Conservation (phyloP, 2,888 invertebrate genomes). For the Caenorhabditis zanzibari region DNA sequence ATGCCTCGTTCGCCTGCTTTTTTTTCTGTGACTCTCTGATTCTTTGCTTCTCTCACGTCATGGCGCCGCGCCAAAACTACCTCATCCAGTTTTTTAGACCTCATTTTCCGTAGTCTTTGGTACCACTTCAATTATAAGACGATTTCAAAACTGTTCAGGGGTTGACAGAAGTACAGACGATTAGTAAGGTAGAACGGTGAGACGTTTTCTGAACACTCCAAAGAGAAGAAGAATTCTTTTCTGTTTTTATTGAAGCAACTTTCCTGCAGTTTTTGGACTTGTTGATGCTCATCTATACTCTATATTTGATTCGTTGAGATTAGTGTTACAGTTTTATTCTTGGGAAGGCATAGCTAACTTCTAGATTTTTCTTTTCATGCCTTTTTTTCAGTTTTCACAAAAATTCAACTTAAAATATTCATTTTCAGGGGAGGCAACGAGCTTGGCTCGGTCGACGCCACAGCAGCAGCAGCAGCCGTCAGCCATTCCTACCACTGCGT, state of each 20-base stretch:
- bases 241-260: too few relatives aligned
- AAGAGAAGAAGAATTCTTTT: too few relatives aligned
- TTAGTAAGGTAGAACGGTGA: too few relatives aligned
- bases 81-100: slow-evolving; percentile 15
- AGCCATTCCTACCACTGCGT: slow-evolving; percentile 2
- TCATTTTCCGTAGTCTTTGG: background rate
- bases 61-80: slow-evolving; percentile 12
- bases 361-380: too few relatives aligned
- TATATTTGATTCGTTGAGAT: too few relatives aligned
- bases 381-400: too few relatives aligned
- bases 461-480: slow-evolving; percentile 37
- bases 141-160: background rate
- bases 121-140: background rate
- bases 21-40: slow-evolving; percentile 19
- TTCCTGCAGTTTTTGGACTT: too few relatives aligned
- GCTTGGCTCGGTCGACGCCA: slow-evolving; percentile 39
- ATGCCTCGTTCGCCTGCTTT: slow-evolving; percentile 30
- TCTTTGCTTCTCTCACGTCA: slow-evolving; percentile 4
- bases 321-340: too few relatives aligned
- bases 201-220: too few relatives aligned
- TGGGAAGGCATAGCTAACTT: background rate
- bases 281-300: too few relatives aligned
- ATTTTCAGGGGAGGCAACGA: slow-evolving; percentile 40
- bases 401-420: too few relatives aligned
- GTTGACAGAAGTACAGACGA: background rate